These are phyloP conservation scores for Pocillopora verrucosa DNA, from an alignment of 64 coral and sea anemone genomes.

Conservation along the genomic window DNA sequence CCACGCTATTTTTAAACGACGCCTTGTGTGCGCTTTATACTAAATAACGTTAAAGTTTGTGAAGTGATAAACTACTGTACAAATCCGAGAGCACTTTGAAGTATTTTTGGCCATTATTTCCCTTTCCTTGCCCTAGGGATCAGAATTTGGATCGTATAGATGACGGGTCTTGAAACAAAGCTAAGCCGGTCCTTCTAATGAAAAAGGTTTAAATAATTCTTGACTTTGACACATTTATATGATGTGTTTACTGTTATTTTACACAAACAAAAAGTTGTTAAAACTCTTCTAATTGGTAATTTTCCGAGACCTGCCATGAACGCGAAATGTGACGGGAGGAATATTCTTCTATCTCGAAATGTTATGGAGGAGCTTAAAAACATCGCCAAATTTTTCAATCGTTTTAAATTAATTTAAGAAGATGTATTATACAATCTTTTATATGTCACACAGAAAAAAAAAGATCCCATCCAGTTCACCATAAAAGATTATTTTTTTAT, in stretches of 20 bases:
- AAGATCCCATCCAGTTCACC: too few relatives aligned
- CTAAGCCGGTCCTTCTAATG: not conserved
- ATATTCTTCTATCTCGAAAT: not conserved
- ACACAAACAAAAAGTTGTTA: not conserved
- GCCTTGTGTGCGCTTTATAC: not conserved
- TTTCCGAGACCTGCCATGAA: not conserved
- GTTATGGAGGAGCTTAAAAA: too few relatives aligned
- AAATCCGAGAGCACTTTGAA: not conserved
- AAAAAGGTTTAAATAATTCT: not conserved
- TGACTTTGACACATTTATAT: not conserved
- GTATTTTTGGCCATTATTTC: not conserved
- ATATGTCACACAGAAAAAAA: too few relatives aligned
- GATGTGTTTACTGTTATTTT: not conserved
- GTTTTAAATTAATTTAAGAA: too few relatives aligned
- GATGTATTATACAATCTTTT: too few relatives aligned
- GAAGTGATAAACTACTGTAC: not conserved
- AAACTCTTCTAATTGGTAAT: not conserved
- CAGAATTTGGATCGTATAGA: not conserved
- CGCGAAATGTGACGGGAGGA: not conserved
- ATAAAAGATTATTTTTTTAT: too few relatives aligned
- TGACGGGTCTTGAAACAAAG: too few relatives aligned
- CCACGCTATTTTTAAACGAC: not conserved
- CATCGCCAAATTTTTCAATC: too few relatives aligned
- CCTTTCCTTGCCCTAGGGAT: not conserved
- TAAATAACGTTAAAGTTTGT: too few relatives aligned